Conservation (phyloP, 2,888 invertebrate species). For the Erebia epiphron region DNA sequence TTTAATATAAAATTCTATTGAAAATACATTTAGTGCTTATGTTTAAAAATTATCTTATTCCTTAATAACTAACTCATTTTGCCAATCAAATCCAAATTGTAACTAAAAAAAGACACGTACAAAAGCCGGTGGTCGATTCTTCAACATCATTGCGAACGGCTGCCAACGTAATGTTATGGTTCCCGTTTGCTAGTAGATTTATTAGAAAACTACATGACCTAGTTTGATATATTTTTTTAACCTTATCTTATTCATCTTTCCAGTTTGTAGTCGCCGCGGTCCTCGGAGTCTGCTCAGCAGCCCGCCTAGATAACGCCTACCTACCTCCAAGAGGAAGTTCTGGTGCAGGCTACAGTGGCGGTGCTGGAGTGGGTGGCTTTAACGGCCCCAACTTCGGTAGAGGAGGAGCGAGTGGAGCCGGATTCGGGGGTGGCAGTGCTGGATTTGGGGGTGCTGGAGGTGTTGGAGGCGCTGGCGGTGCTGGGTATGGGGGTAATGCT, state of each 20-base stretch:
- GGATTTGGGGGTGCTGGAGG: constrained; percentile 46
- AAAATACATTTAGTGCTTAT: no score
- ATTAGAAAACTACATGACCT: not conserved
- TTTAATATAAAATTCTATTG: no score
- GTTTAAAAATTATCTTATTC: no score
- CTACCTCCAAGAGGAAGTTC: constrained; percentile 75
- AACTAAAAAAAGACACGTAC: no score
- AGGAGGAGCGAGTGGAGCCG: constrained; percentile 44
- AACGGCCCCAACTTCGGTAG: constrained; percentile 43
- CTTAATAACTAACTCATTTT: no score
- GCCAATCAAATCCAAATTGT: no score
- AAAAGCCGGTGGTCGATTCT: no score
- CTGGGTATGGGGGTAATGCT: constrained; percentile 43
- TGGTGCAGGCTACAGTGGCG: constrained; percentile 68
- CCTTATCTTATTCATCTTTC: constrained; percentile 1
- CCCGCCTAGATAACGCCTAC: constrained; percentile 77
- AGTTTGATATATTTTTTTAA: no score
- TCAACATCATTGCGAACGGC: not conserved
- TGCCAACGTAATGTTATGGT: not conserved
- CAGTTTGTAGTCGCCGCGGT: constrained; percentile 75
- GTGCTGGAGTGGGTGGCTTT: constrained; percentile 47
- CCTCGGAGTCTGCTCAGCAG: constrained; percentile 73
- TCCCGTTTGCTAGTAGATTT: not conserved
- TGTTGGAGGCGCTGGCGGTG: constrained; percentile 43
- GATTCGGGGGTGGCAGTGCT: constrained; percentile 43